These are phyloP conservation scores for Cyaniris semiargus DNA, from an alignment of 2,888 invertebrate species.

Conservation along the genomic window DNA sequence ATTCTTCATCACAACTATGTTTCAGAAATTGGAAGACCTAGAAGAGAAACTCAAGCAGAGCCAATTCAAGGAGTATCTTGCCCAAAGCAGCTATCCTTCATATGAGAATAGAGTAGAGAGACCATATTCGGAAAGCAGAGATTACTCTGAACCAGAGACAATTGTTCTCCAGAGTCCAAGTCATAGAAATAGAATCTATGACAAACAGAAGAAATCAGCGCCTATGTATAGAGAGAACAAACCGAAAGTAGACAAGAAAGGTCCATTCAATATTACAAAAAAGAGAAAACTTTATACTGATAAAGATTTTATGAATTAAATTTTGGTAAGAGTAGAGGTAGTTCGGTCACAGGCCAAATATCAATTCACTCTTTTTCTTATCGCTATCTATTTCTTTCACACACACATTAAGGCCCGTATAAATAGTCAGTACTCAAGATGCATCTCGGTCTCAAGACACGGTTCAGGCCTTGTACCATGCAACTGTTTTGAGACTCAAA, in stretches of 20 bases:
- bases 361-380: no score
- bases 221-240: conserved; percentile 63
- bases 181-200: conserved; percentile 44
- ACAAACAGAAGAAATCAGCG: conserved; percentile 52
- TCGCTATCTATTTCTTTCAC: no score
- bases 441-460: no score
- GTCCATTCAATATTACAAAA: conserved; percentile 66
- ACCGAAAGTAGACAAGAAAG: conserved; percentile 59
- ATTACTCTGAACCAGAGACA: conserved; percentile 49
- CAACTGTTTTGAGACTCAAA: no score
- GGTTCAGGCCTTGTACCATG: no score
- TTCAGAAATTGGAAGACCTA: conserved; percentile 58
- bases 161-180: conserved; percentile 49
- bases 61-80: conserved; percentile 70
- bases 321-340: neutral
- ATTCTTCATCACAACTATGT: no score
- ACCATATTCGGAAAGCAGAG: conserved; percentile 61
- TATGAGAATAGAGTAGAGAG: conserved; percentile 64
- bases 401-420: no score
- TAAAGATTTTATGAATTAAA: conserved; percentile 67
- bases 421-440: no score
- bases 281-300: conserved; percentile 71
- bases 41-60: conserved; percentile 73
- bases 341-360: neutral
- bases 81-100: conserved; percentile 57